Evolutionary conservation across 2,888 invertebrate genomes (phyloP), one percentile per base, ranked within the genome.

Genomic region (Schrankia costaestrigalis): DNA sequence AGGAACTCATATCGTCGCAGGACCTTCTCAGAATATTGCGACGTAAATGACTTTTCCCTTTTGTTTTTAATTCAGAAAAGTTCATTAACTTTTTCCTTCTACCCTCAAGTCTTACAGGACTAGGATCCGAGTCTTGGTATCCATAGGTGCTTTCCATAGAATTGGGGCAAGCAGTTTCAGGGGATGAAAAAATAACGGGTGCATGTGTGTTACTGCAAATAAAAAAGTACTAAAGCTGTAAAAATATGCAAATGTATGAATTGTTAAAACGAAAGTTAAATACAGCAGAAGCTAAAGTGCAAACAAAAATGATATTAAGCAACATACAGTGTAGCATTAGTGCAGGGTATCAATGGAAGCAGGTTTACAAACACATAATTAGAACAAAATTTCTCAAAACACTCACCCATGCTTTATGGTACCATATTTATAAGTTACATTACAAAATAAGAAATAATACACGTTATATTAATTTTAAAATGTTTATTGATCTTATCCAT

Each of bases 131-230:
- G 35, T 84, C 82, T 58, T 73, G 71, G 44, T 85, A 83, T 1
- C 78, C 81, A 49, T 77, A 77, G n/a, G 70, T 73, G 42, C 77
- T 82, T 22, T 82, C 82, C 26, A 72, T 35, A 1, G 77, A 74
- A 26, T 66, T 47, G 10, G 46, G 34, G 3, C 65, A 53, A 3
- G 35, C 48, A 15, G 61, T 59, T 11, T 67, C 65, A 11, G 68
- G 65, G 7, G 63, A 25, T 28, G 41, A 50, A 35, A 36, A 47
- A 57, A 47, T 50, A 53, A n/a, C n/a, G n/a, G n/a, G n/a, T n/a
- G n/a, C n/a, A n/a, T n/a, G n/a, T n/a, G n/a, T n/a, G n/a, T n/a
- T n/a, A n/a, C n/a, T n/a, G n/a, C n/a, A 47, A 37, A 53, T 51
- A 51, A 61, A 66, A 54, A 50, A 46, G 38, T 18, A 38, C 31